Evolutionary conservation across 2,888 invertebrate genomes (phyloP).

Genomic region (Hypselothyrea guttata): DNA sequence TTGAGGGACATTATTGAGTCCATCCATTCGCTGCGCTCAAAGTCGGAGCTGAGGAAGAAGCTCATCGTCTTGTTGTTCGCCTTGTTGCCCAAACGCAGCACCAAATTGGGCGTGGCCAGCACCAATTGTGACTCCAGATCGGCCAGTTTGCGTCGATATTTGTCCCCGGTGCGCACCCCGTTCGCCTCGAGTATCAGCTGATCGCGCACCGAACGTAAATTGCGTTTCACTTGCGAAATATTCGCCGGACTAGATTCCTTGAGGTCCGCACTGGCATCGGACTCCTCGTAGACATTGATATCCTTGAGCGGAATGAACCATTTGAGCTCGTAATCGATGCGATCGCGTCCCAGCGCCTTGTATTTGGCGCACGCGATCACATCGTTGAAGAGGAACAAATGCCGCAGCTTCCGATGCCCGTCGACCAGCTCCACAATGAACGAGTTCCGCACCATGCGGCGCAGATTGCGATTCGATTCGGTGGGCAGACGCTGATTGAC

Average conservation of each 20-base stretch:
- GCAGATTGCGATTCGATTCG: slow-evolving; percentile 85
- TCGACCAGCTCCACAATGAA: slow-evolving; percentile 96
- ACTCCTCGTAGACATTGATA: slow-evolving; percentile 88
- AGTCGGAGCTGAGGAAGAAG: slow-evolving; percentile 96
- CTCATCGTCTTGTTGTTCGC: slow-evolving; percentile 88
- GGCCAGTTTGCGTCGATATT: slow-evolving; percentile 93
- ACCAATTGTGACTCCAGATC: slow-evolving; percentile 95
- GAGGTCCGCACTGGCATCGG: slow-evolving; percentile 84
- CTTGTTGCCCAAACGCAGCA: slow-evolving; percentile 90
- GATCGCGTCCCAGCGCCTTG: slow-evolving; percentile 93
- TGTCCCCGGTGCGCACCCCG: slow-evolving; percentile 86
- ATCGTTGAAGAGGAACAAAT: slow-evolving; percentile 96
- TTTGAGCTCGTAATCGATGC: slow-evolving; percentile 94
- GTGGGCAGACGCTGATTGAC: slow-evolving; percentile 80
- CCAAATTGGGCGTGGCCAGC: slow-evolving; percentile 93
- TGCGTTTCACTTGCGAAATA: slow-evolving; percentile 91
- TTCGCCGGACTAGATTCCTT: slow-evolving; percentile 91
- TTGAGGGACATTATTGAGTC: slow-evolving; percentile 92
- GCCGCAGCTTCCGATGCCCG: slow-evolving; percentile 93
- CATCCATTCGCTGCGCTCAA: slow-evolving; percentile 96
- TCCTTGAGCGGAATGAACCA: slow-evolving; percentile 96
- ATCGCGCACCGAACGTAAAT: slow-evolving; percentile 93
- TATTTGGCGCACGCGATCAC: slow-evolving; percentile 97
- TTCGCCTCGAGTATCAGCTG: slow-evolving; percentile 88
- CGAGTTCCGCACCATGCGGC: slow-evolving; percentile 95